phyloP scores from a whole-genome alignment of 2,888 invertebrate genomes.

The Eulithis testata region DNA sequence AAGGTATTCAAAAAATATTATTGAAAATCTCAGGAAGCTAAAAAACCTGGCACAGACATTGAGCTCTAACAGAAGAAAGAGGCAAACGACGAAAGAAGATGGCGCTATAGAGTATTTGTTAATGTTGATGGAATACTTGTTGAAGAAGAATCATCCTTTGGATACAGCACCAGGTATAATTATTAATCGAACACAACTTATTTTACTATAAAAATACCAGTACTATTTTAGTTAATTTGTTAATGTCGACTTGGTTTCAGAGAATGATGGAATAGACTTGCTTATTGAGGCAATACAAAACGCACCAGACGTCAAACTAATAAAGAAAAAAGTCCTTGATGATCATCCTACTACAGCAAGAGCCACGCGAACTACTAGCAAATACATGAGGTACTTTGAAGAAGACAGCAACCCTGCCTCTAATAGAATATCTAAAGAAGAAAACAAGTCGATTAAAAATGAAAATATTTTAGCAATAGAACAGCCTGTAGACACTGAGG shows the following conservation, averaged over 20 bases:
- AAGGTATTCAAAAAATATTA: constrained; percentile 61
- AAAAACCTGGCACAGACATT: constrained; percentile 57
- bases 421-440: constrained; percentile 28
- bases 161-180: constrained; percentile 59
- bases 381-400: constrained; percentile 4
- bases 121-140: constrained; percentile 68
- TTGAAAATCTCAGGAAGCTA: constrained; percentile 64
- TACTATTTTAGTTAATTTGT: background rate
- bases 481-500: constrained; percentile 6
- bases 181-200: background rate
- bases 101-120: constrained; percentile 67
- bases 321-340: constrained; percentile 54
- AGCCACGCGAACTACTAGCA: constrained; percentile 11
- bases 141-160: constrained; percentile 60
- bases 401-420: constrained; percentile 26
- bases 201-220: background rate
- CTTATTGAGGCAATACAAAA: constrained; percentile 71
- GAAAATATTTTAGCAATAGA: constrained; percentile 4
- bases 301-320: constrained; percentile 67
- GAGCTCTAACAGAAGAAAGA: constrained; percentile 55
- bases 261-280: constrained; percentile 70
- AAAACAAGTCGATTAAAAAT: constrained; percentile 10
- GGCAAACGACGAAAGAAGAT: constrained; percentile 52
- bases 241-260: constrained; percentile 50
- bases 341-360: constrained; percentile 23